Evolutionary conservation across 2,797 vertebrate species (phyloP), one percentile per base, ranked within the genome.

Genomic region (Silurus lanzhouensis): DNA sequence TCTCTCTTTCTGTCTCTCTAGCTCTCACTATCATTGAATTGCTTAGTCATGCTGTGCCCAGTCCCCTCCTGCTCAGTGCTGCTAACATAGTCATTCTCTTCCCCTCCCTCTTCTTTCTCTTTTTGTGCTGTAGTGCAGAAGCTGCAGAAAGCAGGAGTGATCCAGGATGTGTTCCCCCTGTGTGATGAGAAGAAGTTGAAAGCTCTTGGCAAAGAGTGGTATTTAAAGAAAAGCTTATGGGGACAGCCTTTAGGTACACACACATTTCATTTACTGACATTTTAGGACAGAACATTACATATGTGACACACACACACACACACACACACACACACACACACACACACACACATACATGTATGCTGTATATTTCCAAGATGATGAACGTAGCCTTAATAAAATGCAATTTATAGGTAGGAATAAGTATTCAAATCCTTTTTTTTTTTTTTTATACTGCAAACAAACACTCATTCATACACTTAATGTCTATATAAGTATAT

Each of bases 201-300:
- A 63, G 85, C 83, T 0, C 92, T 96, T 20, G 87, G 92, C 52
- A 83, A 92, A 68, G 85, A 92, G 64, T 96, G 96, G 96, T 96
- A 96, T 90, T 88, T 90, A 25, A 89, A 93, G n/a, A 94, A 94
- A 63, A 93, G 94, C 81, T 89, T 95, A 83, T 89, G 88, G 86
- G 90, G 91, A 60, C 95, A 96, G 88, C 96, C 96, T 2, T 92
- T 96, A 84, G 96, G 96, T 96, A 88, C 52, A 64, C 31, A 57
- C 71, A 87, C 25, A 81, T 80, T 48, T 57, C 22, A 19, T 78
- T 17, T 75, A 55, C 12, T 55, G 22, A 75, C 72, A 27, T 55
- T 58, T 6, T 6, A 52, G 13, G 22, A 74, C 46, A 52, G 46
- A 1, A 20, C 3, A 27, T 22, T 52, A 48, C 60, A 58, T 46